These are phyloP conservation scores for Thripadectes ignobilis DNA, from an alignment of 2,797 vertebrate species.

Conservation along the genomic window DNA sequence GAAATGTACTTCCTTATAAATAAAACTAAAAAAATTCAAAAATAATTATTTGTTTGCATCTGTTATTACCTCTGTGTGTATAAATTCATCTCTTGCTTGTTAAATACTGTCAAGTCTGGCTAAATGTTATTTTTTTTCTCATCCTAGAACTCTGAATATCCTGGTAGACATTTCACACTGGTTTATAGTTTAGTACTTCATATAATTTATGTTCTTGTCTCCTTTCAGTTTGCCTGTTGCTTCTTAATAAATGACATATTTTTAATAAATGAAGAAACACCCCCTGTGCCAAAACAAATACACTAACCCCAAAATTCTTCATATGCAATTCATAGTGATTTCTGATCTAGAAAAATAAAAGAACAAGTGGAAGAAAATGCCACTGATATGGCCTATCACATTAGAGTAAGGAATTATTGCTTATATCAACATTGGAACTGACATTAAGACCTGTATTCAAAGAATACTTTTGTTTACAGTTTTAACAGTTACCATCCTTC, in stretches of 20 bases:
- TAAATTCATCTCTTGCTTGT: neutral
- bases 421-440: neutral
- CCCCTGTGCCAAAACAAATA: neutral
- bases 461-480: neutral
- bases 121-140: neutral
- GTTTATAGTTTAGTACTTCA: neutral
- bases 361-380: neutral
- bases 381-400: neutral
- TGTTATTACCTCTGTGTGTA: neutral
- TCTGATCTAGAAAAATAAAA: neutral
- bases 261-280: neutral
- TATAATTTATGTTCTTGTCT: neutral
- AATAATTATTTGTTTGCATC: neutral
- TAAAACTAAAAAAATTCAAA: neutral
- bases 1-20: neutral
- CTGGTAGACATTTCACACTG: neutral
- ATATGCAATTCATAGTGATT: neutral
- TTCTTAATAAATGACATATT: neutral
- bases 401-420: neutral
- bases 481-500: neutral
- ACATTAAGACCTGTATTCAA: neutral
- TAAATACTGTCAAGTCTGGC: neutral
- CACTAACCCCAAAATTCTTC: accelerated
- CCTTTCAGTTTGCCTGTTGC: neutral
- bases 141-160: neutral